Evolutionary conservation across 2,888 invertebrate genomes (phyloP).

Genomic region (Eutolmus rufibarbis): DNA sequence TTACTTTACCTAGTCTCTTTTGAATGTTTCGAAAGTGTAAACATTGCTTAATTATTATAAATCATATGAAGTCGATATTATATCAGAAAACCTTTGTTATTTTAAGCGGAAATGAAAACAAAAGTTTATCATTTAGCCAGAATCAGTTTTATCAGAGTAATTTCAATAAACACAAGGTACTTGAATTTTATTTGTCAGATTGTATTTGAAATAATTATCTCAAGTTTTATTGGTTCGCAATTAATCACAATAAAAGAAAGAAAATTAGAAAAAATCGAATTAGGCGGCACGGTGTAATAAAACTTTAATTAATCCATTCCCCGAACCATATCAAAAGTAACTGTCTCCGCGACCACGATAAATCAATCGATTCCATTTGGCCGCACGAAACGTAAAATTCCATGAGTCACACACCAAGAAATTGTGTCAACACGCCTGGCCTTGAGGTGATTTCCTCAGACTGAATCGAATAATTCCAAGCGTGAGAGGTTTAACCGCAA

Average conservation of each 20-base stretch:
- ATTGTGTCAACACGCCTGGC: constrained; percentile 19
- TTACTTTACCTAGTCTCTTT: no score
- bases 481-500: constrained; percentile 30
- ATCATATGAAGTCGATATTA: background rate
- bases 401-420: constrained; percentile 23
- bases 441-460: constrained; percentile 24
- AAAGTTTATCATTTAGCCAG: background rate
- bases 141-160: background rate
- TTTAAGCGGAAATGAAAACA: background rate
- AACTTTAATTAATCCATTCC: background rate
- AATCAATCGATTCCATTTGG: background rate
- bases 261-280: background rate
- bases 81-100: background rate
- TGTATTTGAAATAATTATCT: background rate
- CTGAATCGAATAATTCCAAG: background rate
- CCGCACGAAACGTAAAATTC: background rate
- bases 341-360: background rate
- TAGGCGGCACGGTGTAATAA: background rate
- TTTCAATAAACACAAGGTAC: background rate
- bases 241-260: background rate
- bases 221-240: background rate
- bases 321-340: constrained; percentile 1
- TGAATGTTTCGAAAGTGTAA: background rate
- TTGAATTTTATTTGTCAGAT: background rate
- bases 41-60: background rate